These are phyloP conservation scores for Salvelinus alpinus DNA, from an alignment of 2,113 vertebrate species.

Conservation along the genomic window DNA sequence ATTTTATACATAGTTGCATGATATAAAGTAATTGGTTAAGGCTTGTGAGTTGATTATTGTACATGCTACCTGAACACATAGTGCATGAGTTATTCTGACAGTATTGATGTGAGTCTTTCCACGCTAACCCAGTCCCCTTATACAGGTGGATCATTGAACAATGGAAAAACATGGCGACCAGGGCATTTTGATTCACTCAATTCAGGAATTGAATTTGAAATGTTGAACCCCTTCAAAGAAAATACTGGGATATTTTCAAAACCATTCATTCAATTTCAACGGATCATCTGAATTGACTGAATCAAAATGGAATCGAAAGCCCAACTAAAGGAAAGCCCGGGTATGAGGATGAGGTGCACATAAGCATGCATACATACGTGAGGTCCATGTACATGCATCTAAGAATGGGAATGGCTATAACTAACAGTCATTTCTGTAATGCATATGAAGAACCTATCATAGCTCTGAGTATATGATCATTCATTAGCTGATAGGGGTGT, in stretches of 20 bases:
- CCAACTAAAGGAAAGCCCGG: background rate
- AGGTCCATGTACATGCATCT: constrained; percentile 11
- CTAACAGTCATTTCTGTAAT: background rate
- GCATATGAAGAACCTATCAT: background rate
- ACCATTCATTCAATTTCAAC: background rate
- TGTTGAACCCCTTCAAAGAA: too few relatives aligned
- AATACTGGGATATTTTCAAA: too few relatives aligned
- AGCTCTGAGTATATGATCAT: constrained; percentile 2
- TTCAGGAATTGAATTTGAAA: too few relatives aligned
- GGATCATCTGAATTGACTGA: background rate
- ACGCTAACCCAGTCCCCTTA: background rate
- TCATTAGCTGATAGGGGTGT: constrained; percentile 22
- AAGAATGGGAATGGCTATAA: constrained; percentile 27
- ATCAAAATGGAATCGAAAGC: background rate
- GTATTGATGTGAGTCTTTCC: background rate
- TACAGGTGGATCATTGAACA: background rate
- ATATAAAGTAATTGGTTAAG: background rate
- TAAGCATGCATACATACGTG: background rate
- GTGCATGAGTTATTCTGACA: background rate
- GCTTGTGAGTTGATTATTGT: too few relatives aligned
- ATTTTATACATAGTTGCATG: background rate
- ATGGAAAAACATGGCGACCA: too few relatives aligned
- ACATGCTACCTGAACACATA: background rate
- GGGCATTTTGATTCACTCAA: too few relatives aligned
- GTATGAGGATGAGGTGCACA: constrained; percentile 15